phyloP scores from a whole-genome alignment of 1,140 invertebrate species.

The Pseudomyrmex gracilis region DNA sequence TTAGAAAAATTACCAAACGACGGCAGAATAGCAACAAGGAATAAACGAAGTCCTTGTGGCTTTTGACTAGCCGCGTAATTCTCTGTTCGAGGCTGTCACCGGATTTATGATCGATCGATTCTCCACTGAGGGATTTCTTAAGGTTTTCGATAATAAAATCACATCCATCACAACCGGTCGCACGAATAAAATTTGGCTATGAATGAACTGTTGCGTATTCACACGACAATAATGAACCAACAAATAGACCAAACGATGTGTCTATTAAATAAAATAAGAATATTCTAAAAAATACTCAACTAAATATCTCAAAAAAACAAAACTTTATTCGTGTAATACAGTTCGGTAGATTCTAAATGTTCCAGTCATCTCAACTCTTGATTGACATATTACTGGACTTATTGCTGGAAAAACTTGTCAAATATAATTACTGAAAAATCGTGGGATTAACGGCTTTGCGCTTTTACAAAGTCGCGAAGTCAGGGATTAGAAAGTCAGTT shows the following conservation, averaged over 20 bases:
- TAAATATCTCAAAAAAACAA: slow-evolving; percentile 9
- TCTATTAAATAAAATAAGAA: background rate
- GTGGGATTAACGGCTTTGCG: background rate
- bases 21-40: slow-evolving; percentile 66
- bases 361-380: background rate
- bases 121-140: background rate
- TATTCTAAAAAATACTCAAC: background rate
- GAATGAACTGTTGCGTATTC: slow-evolving; percentile 25
- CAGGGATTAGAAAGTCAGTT: background rate
- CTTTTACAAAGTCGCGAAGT: slow-evolving; percentile 37
- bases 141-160: background rate
- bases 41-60: slow-evolving; percentile 51
- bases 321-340: background rate
- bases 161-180: slow-evolving; percentile 29
- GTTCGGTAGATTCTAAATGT: too few species aligned
- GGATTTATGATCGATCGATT: slow-evolving; percentile 47
- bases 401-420: background rate
- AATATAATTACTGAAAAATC: background rate
- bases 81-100: slow-evolving; percentile 48
- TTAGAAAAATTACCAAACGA: slow-evolving; percentile 62
- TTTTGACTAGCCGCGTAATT: slow-evolving; percentile 43
- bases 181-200: slow-evolving; percentile 11
- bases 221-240: background rate
- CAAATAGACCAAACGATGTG: background rate
- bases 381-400: background rate